Evolutionary conservation across 2,113 vertebrate genomes (phyloP).

Genomic region (Lepus timidus): DNA sequence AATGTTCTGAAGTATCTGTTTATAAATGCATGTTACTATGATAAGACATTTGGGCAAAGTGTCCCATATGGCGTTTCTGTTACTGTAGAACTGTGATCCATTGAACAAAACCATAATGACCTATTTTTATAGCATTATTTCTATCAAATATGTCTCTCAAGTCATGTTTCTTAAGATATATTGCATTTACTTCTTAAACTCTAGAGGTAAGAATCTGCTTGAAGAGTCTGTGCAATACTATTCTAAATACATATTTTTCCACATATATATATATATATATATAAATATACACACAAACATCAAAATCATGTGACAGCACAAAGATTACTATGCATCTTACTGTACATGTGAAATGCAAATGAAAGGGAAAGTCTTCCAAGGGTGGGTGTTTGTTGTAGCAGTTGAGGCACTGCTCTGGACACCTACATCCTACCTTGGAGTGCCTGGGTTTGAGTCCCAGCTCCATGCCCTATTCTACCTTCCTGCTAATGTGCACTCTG

Average conservation of each 20-base stretch:
- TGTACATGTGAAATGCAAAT: neutral
- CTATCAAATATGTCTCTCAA: constrained; percentile 19
- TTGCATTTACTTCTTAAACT: constrained; percentile 57
- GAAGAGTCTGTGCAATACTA: neutral
- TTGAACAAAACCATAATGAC: neutral
- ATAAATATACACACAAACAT: neutral
- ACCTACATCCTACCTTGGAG: no score
- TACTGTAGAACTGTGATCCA: neutral
- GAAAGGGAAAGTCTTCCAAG: no score
- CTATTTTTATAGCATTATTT: constrained; percentile 25
- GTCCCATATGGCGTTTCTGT: neutral
- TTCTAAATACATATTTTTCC: neutral
- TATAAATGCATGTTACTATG: neutral
- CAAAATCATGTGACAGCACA: neutral
- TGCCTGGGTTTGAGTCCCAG: no score
- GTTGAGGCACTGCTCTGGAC: no score
- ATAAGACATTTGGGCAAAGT: constrained; percentile 34
- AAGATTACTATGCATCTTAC: neutral
- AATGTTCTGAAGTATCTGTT: neutral
- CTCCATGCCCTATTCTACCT: no score
- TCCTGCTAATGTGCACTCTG: no score
- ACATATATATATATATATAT: neutral
- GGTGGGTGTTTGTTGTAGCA: no score
- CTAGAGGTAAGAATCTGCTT: constrained; percentile 24
- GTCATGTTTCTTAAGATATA: neutral